Percentiles rank a stretch among this genome's conserved stretches.
Conservation (phyloP, 1,140 invertebrate genomes). For the Pseudomyrmex sp. region DNA sequence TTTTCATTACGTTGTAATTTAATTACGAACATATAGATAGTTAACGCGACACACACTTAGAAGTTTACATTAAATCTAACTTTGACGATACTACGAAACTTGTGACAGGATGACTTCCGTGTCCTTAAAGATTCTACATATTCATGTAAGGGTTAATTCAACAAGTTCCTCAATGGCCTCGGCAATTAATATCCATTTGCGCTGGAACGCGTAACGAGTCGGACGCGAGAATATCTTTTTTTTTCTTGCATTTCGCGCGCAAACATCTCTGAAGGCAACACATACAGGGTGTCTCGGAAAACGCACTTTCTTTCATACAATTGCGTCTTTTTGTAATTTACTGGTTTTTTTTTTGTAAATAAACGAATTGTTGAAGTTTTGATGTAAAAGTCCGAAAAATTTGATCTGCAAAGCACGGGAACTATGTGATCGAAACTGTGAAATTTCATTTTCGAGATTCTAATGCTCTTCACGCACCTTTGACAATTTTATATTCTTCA, state of each 20-base stretch:
- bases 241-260: background rate
- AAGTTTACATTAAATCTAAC: conserved; percentile 14
- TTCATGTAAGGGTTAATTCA: conserved; percentile 47
- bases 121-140: conserved; percentile 35
- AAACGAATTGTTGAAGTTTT: too few relatives aligned
- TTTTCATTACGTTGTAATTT: background rate
- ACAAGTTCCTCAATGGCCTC: conserved; percentile 39
- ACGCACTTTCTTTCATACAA: background rate
- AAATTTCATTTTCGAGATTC: too few relatives aligned
- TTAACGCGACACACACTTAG: background rate
- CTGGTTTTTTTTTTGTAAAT: too few relatives aligned
- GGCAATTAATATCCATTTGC: conserved; percentile 56
- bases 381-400: too few relatives aligned
- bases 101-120: conserved; percentile 23
- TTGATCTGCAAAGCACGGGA: too few relatives aligned
- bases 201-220: conserved; percentile 46
- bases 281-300: conserved; percentile 22
- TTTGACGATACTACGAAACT: conserved; percentile 7
- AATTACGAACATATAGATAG: background rate
- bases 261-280: conserved; percentile 24
- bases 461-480: too few relatives aligned
- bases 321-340: too few relatives aligned
- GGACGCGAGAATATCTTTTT: conserved; percentile 6
- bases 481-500: too few relatives aligned
- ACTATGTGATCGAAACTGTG: too few relatives aligned